A percentile compares a stretch with the other conserved stretches of the same genome.
phyloP scores from a whole-genome alignment of 2,797 vertebrate genomes.

The Urocyon cinereoargenteus region DNA sequence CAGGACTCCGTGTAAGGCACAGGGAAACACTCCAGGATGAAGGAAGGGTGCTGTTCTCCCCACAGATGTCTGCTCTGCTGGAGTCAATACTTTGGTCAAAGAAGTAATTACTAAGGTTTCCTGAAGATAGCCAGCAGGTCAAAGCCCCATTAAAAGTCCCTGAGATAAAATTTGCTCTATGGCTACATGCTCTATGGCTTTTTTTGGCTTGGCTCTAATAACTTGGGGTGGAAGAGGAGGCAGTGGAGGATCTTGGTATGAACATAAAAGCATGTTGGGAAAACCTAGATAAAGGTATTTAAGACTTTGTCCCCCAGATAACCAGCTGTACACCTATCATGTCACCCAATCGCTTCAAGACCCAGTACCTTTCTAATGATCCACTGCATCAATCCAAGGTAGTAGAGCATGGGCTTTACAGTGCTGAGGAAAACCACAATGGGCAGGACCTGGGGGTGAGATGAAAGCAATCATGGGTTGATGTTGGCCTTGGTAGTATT shows the following conservation, averaged over 20 bases:
- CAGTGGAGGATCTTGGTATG: background rate
- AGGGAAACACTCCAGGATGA: background rate
- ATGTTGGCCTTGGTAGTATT: accelerated
- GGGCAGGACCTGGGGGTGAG: conserved; percentile 89
- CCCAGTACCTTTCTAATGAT: conserved; percentile 91
- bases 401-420: conserved; percentile 92
- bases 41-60: background rate
- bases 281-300: background rate
- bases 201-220: background rate
- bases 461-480: background rate
- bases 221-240: background rate
- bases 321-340: background rate
- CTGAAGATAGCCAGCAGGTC: background rate
- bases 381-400: conserved; percentile 93
- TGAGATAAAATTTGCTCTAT: background rate
- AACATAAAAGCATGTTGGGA: conserved; percentile 3
- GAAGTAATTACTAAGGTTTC: background rate
- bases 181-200: background rate
- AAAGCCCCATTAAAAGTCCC: background rate
- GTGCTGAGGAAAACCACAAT: conserved; percentile 93
- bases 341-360: background rate
- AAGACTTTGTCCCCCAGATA: background rate
- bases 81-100: background rate
- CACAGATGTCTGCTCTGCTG: background rate
- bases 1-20: background rate